Conservation (phyloP, 2,797 vertebrate species). For the Sphenodon punctatus region DNA sequence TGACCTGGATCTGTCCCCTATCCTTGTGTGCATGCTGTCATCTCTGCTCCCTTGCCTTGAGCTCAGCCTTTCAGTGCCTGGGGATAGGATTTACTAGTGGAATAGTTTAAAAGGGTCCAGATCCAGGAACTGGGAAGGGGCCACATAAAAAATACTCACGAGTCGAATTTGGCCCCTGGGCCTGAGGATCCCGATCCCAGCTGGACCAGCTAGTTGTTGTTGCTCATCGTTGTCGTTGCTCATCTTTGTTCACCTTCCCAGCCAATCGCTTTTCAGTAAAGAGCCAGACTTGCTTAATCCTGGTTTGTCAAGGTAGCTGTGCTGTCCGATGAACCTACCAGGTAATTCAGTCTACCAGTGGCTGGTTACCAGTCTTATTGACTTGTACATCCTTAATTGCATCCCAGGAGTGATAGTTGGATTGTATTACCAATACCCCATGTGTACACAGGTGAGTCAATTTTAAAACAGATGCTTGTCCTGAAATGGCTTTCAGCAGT, state of each 20-base stretch:
- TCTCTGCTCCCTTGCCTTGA: no score
- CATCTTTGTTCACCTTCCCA: no score
- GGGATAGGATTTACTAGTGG: no score
- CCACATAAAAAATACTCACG: no score
- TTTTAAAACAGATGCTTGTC: neutral
- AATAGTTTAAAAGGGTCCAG: no score
- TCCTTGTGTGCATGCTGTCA: no score
- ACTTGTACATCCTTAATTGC: neutral
- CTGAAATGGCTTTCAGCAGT: neutral
- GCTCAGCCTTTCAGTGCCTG: no score
- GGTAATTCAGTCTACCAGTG: neutral
- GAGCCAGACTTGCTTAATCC: neutral
- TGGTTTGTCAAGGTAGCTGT: neutral
- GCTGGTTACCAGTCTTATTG: slow-evolving; percentile 7
- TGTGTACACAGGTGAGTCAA: neutral
- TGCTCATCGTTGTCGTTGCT: neutral
- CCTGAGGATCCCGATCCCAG: no score
- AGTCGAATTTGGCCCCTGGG: no score
- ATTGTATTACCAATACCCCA: neutral
- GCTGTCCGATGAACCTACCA: neutral
- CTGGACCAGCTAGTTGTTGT: neutral
- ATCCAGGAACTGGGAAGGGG: no score
- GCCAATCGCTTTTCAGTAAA: neutral
- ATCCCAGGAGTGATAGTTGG: neutral
- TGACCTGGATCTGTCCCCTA: no score